Base-by-base conservation (phyloP, 1,140 invertebrate species). In the Theocolax elegans region DNA sequence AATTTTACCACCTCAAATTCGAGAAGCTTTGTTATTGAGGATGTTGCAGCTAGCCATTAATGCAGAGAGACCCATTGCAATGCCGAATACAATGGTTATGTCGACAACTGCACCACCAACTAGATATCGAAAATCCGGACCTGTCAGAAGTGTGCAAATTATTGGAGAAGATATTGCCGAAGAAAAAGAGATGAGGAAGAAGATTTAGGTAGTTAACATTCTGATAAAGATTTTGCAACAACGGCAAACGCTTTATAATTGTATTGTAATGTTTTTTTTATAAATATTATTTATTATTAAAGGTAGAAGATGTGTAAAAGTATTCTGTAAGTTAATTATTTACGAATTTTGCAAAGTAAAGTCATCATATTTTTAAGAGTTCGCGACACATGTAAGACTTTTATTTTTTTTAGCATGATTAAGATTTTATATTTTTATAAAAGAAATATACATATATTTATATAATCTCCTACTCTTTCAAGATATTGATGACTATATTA, bases 31-130 rank as follows among this genome's bases (percentile, higher is more conserved):
- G 19, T 74, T 92, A 6, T 74, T 92, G 54, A 88, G 90, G 73
- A 92, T 92, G 91, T 78, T 92, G 3, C 89, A 92, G 72, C 74
- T 92, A 19, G 91, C 90, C 0, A 91, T 92, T 58, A 90, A 89
- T 75, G 87, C 89, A 1, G 89, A 90, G 72, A 86, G 87, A 48
- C 86, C 88, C 35, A n/a, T 71, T 2, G 76, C 87, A 4, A 77
- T 85, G 67, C 59, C 79, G 13, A 77, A 76, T 0, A 65, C 72
- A 0, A 29, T 79, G 17, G 58, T 81, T 19, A 73, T 75, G 1
- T 81, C 75, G 12, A 77, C 81, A 0, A 15, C 63, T 0, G 9
- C 40, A 19, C 63, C 63, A 25, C 21, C 58, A 9, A 80, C 78
- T 0, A 77, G 74, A 12, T 85, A 84, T 60, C 77, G 81, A 27